Evolutionary conservation across 2,888 invertebrate genomes (phyloP).

Genomic region (Candidula unifasciata): DNA sequence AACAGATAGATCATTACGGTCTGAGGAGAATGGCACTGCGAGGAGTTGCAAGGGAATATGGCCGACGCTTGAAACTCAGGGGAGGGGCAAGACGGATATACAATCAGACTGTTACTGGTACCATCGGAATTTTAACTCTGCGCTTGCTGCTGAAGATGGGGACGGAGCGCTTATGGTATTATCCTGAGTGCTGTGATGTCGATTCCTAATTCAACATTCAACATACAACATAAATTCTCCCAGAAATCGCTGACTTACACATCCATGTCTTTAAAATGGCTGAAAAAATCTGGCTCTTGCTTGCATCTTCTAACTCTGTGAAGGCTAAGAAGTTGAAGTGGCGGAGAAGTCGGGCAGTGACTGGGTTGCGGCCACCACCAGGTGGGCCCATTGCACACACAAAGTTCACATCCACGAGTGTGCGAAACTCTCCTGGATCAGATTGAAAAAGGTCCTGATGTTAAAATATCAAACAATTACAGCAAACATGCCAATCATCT

Average conservation of each 20-base stretch:
- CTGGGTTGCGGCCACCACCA: slow-evolving; percentile 87
- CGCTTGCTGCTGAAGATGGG: no score
- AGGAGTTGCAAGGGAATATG: no score
- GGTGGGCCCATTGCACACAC: slow-evolving; percentile 89
- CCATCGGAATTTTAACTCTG: no score
- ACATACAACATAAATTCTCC: no score
- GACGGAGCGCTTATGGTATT: no score
- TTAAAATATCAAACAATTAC: not conserved
- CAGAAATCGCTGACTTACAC: slow-evolving; percentile 59
- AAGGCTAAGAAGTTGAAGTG: slow-evolving; percentile 88
- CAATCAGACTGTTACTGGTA: no score
- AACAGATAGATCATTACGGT: no score
- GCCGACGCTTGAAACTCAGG: no score
- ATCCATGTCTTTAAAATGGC: slow-evolving; percentile 86
- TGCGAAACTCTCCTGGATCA: slow-evolving; percentile 81
- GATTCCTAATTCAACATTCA: no score
- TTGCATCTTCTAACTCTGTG: slow-evolving; percentile 86
- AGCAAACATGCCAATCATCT: not conserved
- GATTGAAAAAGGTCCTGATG: not conserved
- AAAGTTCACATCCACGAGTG: slow-evolving; percentile 85
- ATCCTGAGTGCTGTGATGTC: no score
- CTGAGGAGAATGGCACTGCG: no score
- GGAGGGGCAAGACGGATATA: no score
- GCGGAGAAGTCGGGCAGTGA: slow-evolving; percentile 85
- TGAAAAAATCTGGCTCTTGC: slow-evolving; percentile 85